A percentile compares a stretch with the other conserved stretches of the same genome.
phyloP scores from a whole-genome alignment of 2,113 vertebrate genomes.

The Psilopsiagon aymara region DNA sequence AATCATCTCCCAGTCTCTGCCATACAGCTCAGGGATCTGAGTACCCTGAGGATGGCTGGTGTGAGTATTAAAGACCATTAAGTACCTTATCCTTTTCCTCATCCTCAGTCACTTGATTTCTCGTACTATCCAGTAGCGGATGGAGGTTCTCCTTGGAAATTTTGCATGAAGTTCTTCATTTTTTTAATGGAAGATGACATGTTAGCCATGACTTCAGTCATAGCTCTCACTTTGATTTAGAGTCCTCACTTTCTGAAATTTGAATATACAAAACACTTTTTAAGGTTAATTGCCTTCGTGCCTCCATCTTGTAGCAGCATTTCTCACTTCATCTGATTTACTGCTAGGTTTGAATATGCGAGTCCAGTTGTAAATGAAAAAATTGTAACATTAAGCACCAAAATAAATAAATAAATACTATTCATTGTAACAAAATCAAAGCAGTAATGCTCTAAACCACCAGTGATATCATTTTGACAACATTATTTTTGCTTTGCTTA shows the following conservation, averaged over 20 bases:
- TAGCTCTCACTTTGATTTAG: not conserved
- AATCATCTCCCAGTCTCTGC: not conserved
- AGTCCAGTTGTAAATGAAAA: not conserved
- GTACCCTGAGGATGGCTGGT: not conserved
- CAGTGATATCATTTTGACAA: not conserved
- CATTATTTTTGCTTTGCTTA: not conserved
- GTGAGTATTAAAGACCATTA: not conserved
- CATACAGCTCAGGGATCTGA: not conserved
- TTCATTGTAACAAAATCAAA: not conserved
- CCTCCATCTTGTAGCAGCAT: not conserved
- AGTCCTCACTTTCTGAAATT: not conserved
- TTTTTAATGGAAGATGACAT: not conserved
- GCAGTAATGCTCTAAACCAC: not conserved
- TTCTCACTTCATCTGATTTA: not conserved
- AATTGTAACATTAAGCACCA: not conserved
- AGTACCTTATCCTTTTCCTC: not conserved
- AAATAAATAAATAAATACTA: not conserved
- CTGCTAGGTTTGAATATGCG: not conserved
- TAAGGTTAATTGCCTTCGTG: not conserved
- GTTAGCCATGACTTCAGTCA: not conserved
- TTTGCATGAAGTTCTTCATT: not conserved
- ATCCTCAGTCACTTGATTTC: not conserved
- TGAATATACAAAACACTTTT: not conserved
- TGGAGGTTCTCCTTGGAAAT: not conserved
- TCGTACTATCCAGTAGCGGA: not conserved